Base-by-base conservation (phyloP, 2,797 vertebrate genomes). In the Neostethus bicornis region DNA sequence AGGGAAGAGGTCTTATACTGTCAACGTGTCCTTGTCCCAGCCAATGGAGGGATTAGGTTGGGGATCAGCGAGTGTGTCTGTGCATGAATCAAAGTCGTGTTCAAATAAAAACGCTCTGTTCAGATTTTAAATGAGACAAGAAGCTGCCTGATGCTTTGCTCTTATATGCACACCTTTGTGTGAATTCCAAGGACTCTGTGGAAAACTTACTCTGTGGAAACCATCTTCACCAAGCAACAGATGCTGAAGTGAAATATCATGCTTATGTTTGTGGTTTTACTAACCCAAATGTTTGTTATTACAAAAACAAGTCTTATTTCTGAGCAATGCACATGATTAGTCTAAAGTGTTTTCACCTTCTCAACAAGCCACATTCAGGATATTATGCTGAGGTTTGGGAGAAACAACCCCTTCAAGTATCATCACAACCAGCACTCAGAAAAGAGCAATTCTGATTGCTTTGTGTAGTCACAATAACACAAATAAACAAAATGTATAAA, bases 11-110 rank as follows among this genome's bases (percentile, higher is more conserved):
- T 86, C 88, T 93, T 92, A 93, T 91, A 90, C 73, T 92, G 92
- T 93, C 92, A 92, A 81, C 62, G 70, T 90, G 90, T 90, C 92
- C 92, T 92, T 93, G 92, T 92, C 91, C 84, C 66, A 77, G 77
- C 80, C 90, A 87, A 86, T 81, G 81, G 84, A 86, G 73, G 90
- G 86, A 90, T 93, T 93, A 92, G 83, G 80, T 80, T 43, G 48
- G 83, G 91, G 90, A 91, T 92, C 85, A 92, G 75, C 64, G 85
- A 77, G 89, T 92, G 92, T 93, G 92, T 79, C 84, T 79, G 63
- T 75, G 92, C 92, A 93, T 93, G 92, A 89, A 92, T 93, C 89
- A 93, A 86, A 87, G 85, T 65, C 72, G 73, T 85, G 86, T 86
- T 90, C 90, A 93, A 92, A 93, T 87, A 92, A 66, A 79, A 75